Conservation (phyloP, 1,140 invertebrate species). For the Hycleus cichorii region DNA sequence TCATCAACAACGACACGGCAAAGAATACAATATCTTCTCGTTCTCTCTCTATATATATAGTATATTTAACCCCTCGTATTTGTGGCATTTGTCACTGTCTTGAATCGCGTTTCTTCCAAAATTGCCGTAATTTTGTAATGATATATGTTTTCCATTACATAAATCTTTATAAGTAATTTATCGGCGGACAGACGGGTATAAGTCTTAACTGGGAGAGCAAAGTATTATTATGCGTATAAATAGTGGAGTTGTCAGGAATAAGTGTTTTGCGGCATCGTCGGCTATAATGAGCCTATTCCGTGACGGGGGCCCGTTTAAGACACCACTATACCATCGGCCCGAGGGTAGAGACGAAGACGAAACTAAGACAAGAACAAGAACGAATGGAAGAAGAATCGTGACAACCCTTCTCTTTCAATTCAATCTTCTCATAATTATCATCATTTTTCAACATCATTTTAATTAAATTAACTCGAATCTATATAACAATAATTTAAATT, state of each 20-base stretch:
- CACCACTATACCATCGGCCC: not conserved
- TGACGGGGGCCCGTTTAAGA: slow-evolving; percentile 4
- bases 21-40: too few species aligned
- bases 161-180: slow-evolving; percentile 38
- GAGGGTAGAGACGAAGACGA: too few species aligned
- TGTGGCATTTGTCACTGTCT: slow-evolving; percentile 36
- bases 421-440: too few species aligned
- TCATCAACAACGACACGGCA: too few species aligned
- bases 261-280: slow-evolving; percentile 35
- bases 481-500: too few species aligned
- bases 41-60: not conserved
- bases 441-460: too few species aligned
- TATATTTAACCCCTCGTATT: slow-evolving; percentile 27
- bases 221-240: slow-evolving; percentile 56
- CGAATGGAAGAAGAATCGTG: not conserved
- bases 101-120: slow-evolving; percentile 29
- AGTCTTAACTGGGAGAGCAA: slow-evolving; percentile 43
- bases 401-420: not conserved
- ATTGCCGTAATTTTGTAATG: slow-evolving; percentile 37
- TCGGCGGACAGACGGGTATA: slow-evolving; percentile 42
- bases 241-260: slow-evolving; percentile 51
- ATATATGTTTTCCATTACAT: slow-evolving; percentile 40
- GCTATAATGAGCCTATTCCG: slow-evolving; percentile 14
- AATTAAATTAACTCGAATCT: too few species aligned
- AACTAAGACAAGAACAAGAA: too few species aligned